Base-by-base conservation (phyloP, 2,888 invertebrate genomes). In the Nyleta sp. region DNA sequence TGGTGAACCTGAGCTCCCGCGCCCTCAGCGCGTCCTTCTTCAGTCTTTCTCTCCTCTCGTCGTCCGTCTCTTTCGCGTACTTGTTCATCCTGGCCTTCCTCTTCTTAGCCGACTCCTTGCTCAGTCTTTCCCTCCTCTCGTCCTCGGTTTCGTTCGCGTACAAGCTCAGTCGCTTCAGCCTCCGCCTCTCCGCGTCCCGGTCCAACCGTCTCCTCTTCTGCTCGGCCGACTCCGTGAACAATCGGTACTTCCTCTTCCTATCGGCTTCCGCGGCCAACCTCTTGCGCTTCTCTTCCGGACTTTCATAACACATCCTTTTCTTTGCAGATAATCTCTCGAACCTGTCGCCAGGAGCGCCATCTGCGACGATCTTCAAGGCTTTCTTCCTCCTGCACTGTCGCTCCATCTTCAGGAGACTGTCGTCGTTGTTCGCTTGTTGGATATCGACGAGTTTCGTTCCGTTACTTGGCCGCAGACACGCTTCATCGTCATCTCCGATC, bases 291-390 rank as follows among this genome's bases (percentile, higher is more conserved):
- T 87, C 84, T n/a, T 88, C 88, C 0, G 87, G 85, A 0, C 84
- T 87, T 71, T 88, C 88, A 64, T 85, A 88, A 55, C 85, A 87
- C 85, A 86, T 87, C 79, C 87, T 86, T 81, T n/a, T n/a, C n/a
- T n/a, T n/a, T n/a, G n/a, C n/a, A n/a, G n/a, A n/a, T n/a, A n/a
- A n/a, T n/a, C n/a, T n/a, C n/a, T n/a, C n/a, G n/a, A n/a, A n/a
- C n/a, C n/a, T n/a, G n/a, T n/a, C n/a, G n/a, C n/a, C n/a, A n/a
- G n/a, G n/a, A n/a, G n/a, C n/a, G n/a, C n/a, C n/a, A n/a, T n/a
- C n/a, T n/a, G n/a, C n/a, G n/a, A n/a, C n/a, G n/a, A n/a, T n/a
- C n/a, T n/a, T n/a, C n/a, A n/a, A n/a, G n/a, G n/a, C n/a, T n/a
- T n/a, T n/a, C n/a, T n/a, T n/a, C n/a, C n/a, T n/a, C n/a, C n/a